These are phyloP conservation scores for Chrysemys picta DNA, from an alignment of 2,113 vertebrate species.

Conservation along the genomic window DNA sequence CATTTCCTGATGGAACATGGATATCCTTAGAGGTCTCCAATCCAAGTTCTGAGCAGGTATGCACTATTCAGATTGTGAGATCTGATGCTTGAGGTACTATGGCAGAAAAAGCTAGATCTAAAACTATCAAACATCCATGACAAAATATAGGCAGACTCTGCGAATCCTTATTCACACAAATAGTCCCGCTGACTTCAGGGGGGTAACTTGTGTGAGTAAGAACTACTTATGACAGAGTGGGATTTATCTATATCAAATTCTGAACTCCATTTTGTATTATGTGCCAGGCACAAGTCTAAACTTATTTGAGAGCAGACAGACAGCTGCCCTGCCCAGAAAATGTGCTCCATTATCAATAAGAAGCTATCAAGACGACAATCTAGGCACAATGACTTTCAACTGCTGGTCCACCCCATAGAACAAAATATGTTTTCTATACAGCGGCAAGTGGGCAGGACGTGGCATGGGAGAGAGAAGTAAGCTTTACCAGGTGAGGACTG, in stretches of 20 bases:
- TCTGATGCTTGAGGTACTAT: slow-evolving; percentile 12
- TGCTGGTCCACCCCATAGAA: not conserved
- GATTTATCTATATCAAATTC: accelerated
- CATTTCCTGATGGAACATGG: not conserved
- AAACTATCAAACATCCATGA: not conserved
- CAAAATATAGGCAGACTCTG: not conserved
- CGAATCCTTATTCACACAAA: not conserved
- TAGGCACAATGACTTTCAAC: not conserved
- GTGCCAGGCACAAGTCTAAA: not conserved
- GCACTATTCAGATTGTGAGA: not conserved
- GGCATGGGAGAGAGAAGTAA: too few species aligned
- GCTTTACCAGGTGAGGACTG: not conserved
- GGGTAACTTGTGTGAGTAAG: not conserved
- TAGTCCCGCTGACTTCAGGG: not conserved
- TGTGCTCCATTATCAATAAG: not conserved
- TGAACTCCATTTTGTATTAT: not conserved
- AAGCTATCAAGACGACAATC: not conserved
- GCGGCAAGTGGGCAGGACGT: not conserved
- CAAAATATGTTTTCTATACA: not conserved
- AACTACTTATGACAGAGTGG: not conserved
- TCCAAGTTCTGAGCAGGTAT: not conserved
- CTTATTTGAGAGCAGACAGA: not conserved
- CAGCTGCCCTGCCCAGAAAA: not conserved
- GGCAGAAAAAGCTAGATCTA: not conserved
- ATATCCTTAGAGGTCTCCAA: not conserved